phyloP scores from a whole-genome alignment of 1,140 invertebrate genomes.

The Trissolcus basalis region DNA sequence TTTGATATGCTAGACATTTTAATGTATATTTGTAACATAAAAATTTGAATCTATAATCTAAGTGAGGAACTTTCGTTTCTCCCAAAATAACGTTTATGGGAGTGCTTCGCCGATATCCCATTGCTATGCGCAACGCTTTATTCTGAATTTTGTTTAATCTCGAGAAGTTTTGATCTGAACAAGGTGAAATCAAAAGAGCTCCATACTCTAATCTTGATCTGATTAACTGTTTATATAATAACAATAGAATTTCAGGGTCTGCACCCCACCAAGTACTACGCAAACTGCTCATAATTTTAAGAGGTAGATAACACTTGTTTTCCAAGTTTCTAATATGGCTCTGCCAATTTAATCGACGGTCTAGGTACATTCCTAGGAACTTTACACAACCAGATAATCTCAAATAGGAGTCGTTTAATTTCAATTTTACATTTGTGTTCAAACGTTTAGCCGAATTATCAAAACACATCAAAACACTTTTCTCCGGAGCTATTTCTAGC shows the following conservation, averaged over 20 bases:
- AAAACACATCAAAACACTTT: constrained; percentile 53
- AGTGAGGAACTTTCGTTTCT: constrained; percentile 9
- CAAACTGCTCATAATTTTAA: constrained; percentile 46
- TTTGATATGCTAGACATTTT: background rate
- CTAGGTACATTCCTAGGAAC: constrained; percentile 49
- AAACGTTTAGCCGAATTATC: constrained; percentile 25
- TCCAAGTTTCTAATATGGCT: constrained; percentile 24
- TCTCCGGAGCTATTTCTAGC: constrained; percentile 39
- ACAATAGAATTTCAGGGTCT: constrained; percentile 16
- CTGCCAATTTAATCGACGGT: constrained; percentile 37
- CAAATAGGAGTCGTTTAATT: constrained; percentile 13
- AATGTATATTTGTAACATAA: constrained; percentile 13
- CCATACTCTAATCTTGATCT: constrained; percentile 48
- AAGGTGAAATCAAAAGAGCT: constrained; percentile 16
- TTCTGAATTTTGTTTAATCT: constrained; percentile 24
- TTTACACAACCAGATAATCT: constrained; percentile 8
- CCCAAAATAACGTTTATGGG: constrained; percentile 14
- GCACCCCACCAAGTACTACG: constrained; percentile 53
- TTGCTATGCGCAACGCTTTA: constrained; percentile 3
- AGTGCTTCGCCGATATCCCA: constrained; percentile 17
- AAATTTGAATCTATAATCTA: constrained; percentile 9
- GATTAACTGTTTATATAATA: constrained; percentile 40
- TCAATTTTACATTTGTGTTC: constrained; percentile 11
- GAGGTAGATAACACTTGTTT: constrained; percentile 15
- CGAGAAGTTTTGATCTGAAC: background rate